Base-by-base conservation (phyloP, 2,113 vertebrate species). In the Osmerus mordax region DNA sequence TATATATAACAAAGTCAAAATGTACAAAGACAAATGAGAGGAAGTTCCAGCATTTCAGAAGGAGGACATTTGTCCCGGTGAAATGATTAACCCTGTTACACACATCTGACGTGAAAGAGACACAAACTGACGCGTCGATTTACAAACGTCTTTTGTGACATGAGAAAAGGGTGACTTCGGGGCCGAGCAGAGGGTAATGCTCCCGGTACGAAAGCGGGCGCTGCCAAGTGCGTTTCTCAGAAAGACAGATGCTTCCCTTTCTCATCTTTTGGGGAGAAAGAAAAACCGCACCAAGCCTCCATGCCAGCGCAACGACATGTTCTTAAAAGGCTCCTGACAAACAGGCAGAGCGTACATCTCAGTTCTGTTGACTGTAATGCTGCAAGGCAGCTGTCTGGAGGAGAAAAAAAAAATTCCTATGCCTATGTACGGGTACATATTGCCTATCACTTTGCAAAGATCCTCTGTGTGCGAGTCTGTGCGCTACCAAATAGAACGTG, bases 401-500 rank as follows among this genome's bases (percentile, higher is more conserved):
- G 29, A 76, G 75, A 69, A 83, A 69, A 86, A 73, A 80, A 82
- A 67, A 71, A 83, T 87, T 83, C 76, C 71, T 81, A 87, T 86
- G 86, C 76, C 69, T 64, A 72, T 79, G 81, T 70, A 76, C 78
- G 86, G 78, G 76, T 80, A 82, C 78, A 81, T 88, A 79, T 81
- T 83, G 79, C 74, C 81, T 78, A 74, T 85, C 78, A 79, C 77
- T 84, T 85, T 90, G 69, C 80, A 84, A 84, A 83, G 81, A 87
- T 83, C 86, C 86, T 87, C 80, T 71, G 72, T 55, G 3, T 60
- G 72, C 84, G 78, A 23, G 23, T 80, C 86, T 88, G 84, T 84
- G 88, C 88, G 87, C 79, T 86, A 86, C 85, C 87, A 91, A 89
- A 91, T 86, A 90, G 89, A 90, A 85, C 76, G 77, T 85, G 86